A percentile compares a stretch with the other conserved stretches of the same genome.
phyloP scores from a whole-genome alignment of 2,888 invertebrate genomes.

The Dynastes tityus region DNA sequence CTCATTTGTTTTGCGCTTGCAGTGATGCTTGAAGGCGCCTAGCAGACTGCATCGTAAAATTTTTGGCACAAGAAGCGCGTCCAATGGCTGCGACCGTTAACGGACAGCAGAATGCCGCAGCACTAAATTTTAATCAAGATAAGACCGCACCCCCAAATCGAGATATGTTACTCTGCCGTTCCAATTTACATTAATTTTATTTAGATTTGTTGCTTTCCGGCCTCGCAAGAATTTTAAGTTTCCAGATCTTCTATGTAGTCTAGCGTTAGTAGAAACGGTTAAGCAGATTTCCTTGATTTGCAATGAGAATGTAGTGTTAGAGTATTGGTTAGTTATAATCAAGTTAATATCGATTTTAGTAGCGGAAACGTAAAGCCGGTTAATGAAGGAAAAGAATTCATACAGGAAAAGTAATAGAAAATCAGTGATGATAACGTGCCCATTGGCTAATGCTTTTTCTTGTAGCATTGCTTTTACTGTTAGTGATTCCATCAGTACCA shows the following conservation, averaged over 20 bases:
- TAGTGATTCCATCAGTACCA: too few species aligned
- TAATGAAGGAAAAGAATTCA: too few species aligned
- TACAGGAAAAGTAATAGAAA: too few species aligned
- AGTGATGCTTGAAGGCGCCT: slow-evolving; percentile 48
- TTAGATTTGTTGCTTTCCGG: slow-evolving; percentile 38
- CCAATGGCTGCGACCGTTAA: slow-evolving; percentile 37
- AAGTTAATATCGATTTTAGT: too few species aligned
- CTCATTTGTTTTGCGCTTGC: slow-evolving; percentile 47
- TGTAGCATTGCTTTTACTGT: too few species aligned
- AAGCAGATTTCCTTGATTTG: too few species aligned
- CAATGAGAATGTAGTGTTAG: too few species aligned
- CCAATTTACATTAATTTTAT: slow-evolving; percentile 44
- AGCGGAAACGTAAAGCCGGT: too few species aligned
- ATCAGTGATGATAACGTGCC: too few species aligned
- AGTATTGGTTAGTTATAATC: too few species aligned
- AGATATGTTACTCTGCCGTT: slow-evolving; percentile 44
- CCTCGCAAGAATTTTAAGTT: slow-evolving; percentile 32
- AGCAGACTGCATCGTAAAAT: slow-evolving; percentile 49
- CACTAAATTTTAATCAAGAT: slow-evolving; percentile 46
- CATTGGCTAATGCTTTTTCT: too few species aligned
- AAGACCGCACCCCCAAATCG: slow-evolving; percentile 44
- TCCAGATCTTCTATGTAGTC: slow-evolving; percentile 6
- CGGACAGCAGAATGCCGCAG: slow-evolving; percentile 44
- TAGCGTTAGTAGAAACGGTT: neutral
- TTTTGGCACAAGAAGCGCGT: slow-evolving; percentile 47